These are phyloP conservation scores for Microplitis manilae DNA, from an alignment of 2,888 invertebrate genomes.

Conservation along the genomic window DNA sequence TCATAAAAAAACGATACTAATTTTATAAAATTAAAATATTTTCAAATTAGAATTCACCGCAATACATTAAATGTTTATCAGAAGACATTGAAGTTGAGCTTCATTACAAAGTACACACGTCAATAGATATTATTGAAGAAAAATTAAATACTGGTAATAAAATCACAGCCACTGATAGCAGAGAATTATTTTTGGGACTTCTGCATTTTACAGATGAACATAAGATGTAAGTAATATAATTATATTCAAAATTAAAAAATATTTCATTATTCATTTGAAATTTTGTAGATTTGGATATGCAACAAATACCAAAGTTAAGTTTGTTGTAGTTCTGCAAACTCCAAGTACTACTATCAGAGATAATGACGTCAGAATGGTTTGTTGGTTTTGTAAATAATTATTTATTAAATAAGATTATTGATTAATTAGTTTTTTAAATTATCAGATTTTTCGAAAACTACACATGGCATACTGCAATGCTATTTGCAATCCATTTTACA, in stretches of 20 bases:
- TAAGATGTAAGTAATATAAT: constrained; percentile 86
- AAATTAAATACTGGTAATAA: constrained; percentile 78
- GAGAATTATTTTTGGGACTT: constrained; percentile 92
- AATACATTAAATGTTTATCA: constrained; percentile 85
- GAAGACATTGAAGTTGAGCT: constrained; percentile 89
- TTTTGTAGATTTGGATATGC: constrained; percentile 89
- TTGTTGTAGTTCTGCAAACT: constrained; percentile 93
- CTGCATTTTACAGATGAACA: constrained; percentile 96
- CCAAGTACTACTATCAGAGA: constrained; percentile 90
- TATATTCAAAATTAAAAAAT: constrained; percentile 34
- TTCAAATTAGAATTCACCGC: constrained; percentile 85
- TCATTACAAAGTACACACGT: constrained; percentile 94
- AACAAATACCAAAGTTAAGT: constrained; percentile 96
- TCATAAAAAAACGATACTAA: too few relatives aligned
- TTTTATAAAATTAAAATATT: neutral
- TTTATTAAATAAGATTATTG: neutral
- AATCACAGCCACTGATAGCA: constrained; percentile 79
- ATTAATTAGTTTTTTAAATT: constrained; percentile 35
- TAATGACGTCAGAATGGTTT: constrained; percentile 93
- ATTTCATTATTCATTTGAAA: constrained; percentile 21
- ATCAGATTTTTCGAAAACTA: constrained; percentile 88
- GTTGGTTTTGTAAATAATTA: constrained; percentile 15
- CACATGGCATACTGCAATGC: constrained; percentile 95
- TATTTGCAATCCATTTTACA: constrained; percentile 97
- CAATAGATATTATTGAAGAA: constrained; percentile 92